These are phyloP conservation scores for Standfussiana lucernea DNA, from an alignment of 2,888 invertebrate genomes.

Conservation along the genomic window DNA sequence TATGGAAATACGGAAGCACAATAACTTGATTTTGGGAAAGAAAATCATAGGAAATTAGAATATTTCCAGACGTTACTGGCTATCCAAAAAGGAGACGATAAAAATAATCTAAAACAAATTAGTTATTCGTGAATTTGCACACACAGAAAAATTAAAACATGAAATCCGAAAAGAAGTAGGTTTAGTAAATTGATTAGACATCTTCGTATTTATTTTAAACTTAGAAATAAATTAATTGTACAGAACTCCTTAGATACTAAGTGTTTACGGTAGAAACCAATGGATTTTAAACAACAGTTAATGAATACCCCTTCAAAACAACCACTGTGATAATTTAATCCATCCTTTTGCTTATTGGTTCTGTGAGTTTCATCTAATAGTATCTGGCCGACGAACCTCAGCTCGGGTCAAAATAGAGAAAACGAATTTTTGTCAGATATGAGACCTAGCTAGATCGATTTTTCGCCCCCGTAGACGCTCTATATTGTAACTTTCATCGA, in stretches of 20 bases:
- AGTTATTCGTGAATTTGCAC: background rate
- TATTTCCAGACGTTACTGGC: background rate
- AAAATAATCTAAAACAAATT: background rate
- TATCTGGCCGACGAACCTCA: background rate
- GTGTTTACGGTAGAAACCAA: constrained; percentile 43
- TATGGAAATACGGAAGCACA: background rate
- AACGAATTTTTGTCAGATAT: background rate
- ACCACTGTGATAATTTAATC: constrained; percentile 36
- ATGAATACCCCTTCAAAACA: constrained; percentile 44
- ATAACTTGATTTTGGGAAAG: background rate
- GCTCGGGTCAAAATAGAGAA: background rate
- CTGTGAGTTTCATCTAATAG: background rate
- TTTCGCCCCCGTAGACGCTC: background rate
- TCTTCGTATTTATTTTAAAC: constrained; percentile 27
- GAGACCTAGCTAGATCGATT: background rate
- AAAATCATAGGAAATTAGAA: background rate
- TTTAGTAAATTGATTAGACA: background rate
- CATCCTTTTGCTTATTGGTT: constrained; percentile 21
- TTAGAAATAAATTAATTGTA: constrained; percentile 30
- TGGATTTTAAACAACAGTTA: constrained; percentile 46
- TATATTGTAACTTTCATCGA: background rate
- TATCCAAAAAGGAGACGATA: background rate
- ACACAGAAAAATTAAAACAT: background rate
- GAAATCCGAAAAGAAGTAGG: background rate
- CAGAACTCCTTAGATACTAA: background rate